Conservation (phyloP, 2,113 vertebrate species). For the Sinocyclocheilus rhinocerous region DNA sequence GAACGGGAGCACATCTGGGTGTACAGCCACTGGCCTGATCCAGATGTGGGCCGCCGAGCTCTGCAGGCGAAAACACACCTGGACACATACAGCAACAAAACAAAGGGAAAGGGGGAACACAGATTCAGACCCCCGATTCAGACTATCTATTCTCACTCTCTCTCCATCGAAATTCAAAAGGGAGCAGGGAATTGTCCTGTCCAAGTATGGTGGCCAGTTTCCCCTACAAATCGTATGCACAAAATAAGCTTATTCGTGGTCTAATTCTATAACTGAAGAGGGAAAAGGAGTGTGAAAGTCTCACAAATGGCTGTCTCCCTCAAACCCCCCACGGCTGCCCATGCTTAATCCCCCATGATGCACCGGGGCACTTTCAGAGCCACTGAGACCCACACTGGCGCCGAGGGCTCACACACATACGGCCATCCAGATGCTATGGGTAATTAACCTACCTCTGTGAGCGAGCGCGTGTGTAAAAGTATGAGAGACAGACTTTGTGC, state of each 20-base stretch:
- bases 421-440: conserved; percentile 58
- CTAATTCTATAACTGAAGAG: conserved; percentile 23
- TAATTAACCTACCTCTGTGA: conserved; percentile 55
- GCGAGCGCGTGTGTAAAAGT: conserved; percentile 17
- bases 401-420: conserved; percentile 55
- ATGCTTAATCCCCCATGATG: conserved; percentile 58
- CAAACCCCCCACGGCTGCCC: conserved; percentile 47
- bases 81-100: conserved; percentile 50
- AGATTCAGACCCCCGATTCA: not conserved
- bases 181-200: conserved; percentile 1
- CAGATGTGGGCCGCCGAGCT: conserved; percentile 58
- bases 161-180: not conserved
- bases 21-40: conserved; percentile 51
- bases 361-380: conserved; percentile 55
- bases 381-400: conserved; percentile 49
- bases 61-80: conserved; percentile 59
- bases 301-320: conserved; percentile 26
- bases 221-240: not conserved
- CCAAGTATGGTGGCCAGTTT: conserved; percentile 8
- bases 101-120: conserved; percentile 22
- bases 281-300: conserved; percentile 20
- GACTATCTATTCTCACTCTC: not conserved
- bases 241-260: not conserved
- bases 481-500: conserved; percentile 8
- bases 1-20: conserved; percentile 63